Evolutionary conservation across 2,113 vertebrate genomes (phyloP), one percentile per base, ranked within the genome.

Genomic region (Ramphastos sulfuratus): DNA sequence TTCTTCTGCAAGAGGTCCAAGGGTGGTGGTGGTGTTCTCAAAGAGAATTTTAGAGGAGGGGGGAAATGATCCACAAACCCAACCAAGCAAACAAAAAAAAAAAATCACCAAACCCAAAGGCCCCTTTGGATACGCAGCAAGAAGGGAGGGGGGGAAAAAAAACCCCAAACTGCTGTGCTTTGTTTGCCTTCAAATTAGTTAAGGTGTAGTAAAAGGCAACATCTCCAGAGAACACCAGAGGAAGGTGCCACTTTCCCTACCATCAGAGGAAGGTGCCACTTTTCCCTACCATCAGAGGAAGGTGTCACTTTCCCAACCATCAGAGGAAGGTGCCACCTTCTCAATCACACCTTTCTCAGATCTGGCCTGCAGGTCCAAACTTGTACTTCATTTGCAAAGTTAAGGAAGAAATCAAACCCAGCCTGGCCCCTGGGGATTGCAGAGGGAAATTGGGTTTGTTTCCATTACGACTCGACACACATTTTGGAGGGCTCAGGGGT

Each of bases 161-260:
- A 50, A 23, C 9, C 20, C 21, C 50, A 50, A 50, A 24, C 78
- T 95, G 94, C 95, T 82, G 91, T 74, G 97, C 95, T 93, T 96
- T 94, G 82, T 93, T 90, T 92, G 81, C 69, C 97, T 97, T 96
- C 93, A 91, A 97, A 97, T 96, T 93, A 97, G 91, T 96, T 95
- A 93, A 93, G 72, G 93, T 97, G 95, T 97, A 96, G 96, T 97
- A 97, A 97, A 97, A 97, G 97, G 96, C 97, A 97, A 97, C 97
- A 92, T 80, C 82, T 96, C 96, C 93, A 97, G 87, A 96, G 95
- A 97, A 97, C 48, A 48, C 48, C 20, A 21, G 19, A 50, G 48
- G 48, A 11, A 50, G 46, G 19, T 20, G 9, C 19, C 46, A 48
- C 20, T 18, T 21, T 10, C 19, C 48, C 48, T 42, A 42, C 13